These are phyloP conservation scores for Listrodromus nycthemerus DNA, from an alignment of 2,888 invertebrate genomes.

Conservation along the genomic window DNA sequence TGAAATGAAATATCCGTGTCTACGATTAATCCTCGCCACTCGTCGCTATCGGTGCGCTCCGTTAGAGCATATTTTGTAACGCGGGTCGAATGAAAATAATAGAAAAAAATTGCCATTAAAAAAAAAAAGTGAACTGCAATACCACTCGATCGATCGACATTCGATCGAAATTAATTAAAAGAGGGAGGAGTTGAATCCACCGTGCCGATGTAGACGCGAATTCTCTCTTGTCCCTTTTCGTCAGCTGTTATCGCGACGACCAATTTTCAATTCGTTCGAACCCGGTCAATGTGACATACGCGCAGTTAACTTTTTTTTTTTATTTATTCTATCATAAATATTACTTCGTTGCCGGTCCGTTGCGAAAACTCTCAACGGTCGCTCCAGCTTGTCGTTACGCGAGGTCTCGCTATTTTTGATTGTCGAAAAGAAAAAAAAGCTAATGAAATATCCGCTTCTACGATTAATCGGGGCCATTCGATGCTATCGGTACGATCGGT, in stretches of 20 bases:
- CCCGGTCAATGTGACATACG: constrained; percentile 62
- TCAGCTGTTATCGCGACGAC: constrained; percentile 44
- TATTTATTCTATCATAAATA: constrained; percentile 15
- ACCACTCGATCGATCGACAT: constrained; percentile 25
- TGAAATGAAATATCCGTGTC: too few relatives aligned
- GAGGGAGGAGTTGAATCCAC: constrained; percentile 25
- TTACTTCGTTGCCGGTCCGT: constrained; percentile 44
- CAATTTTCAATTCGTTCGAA: constrained; percentile 50
- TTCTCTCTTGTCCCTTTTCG: constrained; percentile 29
- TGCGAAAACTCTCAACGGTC: constrained; percentile 59
- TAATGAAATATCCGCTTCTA: too few relatives aligned
- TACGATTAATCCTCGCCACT: too few relatives aligned
- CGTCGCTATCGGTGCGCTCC: too few relatives aligned
- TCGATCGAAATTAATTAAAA: constrained; percentile 24
- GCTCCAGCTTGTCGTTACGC: constrained; percentile 30
- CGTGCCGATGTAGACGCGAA: not conserved
- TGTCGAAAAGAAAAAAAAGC: not conserved
- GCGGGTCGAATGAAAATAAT: too few relatives aligned
- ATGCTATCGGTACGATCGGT: too few relatives aligned
- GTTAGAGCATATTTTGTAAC: too few relatives aligned
- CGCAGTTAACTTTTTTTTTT: constrained; percentile 49
- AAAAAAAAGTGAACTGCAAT: constrained; percentile 18
- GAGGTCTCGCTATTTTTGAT: constrained; percentile 60
- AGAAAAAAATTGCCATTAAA: not conserved
- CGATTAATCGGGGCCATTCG: too few relatives aligned